A percentile compares a stretch with the other conserved stretches of the same genome.
Evolutionary conservation across 2,888 invertebrate genomes (phyloP).

Genomic region (Tineola bisselliella): DNA sequence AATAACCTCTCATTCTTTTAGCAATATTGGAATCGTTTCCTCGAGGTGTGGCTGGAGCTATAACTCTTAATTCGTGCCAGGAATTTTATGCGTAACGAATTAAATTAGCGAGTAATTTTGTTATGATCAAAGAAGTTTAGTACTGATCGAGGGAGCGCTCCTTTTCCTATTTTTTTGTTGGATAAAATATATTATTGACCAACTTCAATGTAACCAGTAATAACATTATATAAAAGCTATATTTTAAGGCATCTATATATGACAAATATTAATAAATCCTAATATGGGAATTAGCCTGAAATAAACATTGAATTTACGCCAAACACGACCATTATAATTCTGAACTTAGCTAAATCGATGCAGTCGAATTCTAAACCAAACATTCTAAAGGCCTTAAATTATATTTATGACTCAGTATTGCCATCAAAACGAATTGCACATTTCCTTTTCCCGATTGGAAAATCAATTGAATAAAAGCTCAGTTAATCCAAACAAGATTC

Average conservation of each 20-base stretch:
- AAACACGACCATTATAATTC: background rate
- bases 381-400: background rate
- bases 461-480: background rate
- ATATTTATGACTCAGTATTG: background rate
- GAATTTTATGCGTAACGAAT: constrained; percentile 10
- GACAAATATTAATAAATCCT: too few relatives aligned
- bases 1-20: constrained; percentile 35
- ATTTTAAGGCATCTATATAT: too few relatives aligned
- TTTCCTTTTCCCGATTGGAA: background rate
- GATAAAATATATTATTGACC: background rate
- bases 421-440: background rate
- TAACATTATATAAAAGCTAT: too few relatives aligned
- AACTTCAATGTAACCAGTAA: too few relatives aligned
- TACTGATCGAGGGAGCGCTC: background rate
- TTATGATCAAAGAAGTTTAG: background rate
- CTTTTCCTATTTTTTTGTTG: background rate
- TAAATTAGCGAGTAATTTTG: constrained; percentile 8
- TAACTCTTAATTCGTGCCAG: constrained; percentile 8
- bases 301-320: background rate
- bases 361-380: background rate
- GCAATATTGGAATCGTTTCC: constrained; percentile 10
- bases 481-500: background rate
- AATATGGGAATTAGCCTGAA: too few relatives aligned
- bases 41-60: background rate
- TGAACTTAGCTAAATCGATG: background rate